Base-by-base conservation (phyloP, 2,888 invertebrate genomes). In the Aporophyla nigra region DNA sequence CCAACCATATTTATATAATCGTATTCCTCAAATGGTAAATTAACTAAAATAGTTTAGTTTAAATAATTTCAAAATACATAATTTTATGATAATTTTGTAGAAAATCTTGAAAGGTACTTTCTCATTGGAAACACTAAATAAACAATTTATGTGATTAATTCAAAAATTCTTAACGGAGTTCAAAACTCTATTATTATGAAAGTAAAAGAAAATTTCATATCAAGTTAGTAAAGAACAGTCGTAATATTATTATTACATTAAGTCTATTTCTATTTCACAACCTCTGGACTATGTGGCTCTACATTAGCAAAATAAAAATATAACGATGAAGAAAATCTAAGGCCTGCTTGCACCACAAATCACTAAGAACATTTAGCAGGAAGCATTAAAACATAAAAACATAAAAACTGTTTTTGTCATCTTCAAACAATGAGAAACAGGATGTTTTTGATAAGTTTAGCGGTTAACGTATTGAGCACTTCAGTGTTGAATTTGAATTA, bases 191-290 rank as follows among this genome's bases (percentile, higher is more conserved):
- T 72, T 67, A 62, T 53, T 49, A 69, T 59, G 21, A 66, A 73
- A 82, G 83, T 83, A 85, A 86, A 82, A 83, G 70, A 83, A 78
- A 27, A 71, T 80, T 84, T 86, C 72, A 83, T 83, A 80, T 82
- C 77, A 88, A 87, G 74, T 62, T 77, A 81, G 43, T 74, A 86
- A 87, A 86, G 87, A 86, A 87, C 83, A 87, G 86, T 88, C 86
- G 84, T 86, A 86, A 82, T 78, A 68, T 83, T 88, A 89, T 86
- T 72, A 82, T 82, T 84, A 85, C 76, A 83, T 81, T 80, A 82
- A 69, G 65, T 88, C 82, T 85, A 88, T 85, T 89, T n/a, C 91
- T 93, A 92, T 91, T 88, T 92, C 92, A 93, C 92, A 92, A 92
- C 91, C 90, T 91, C 87, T 89, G 90, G 86, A 85, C 86, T 86